Percentiles rank a stretch among this genome's conserved stretches.
phyloP scores from a whole-genome alignment of 1,140 invertebrate species.

The Nasonia vitripennis region DNA sequence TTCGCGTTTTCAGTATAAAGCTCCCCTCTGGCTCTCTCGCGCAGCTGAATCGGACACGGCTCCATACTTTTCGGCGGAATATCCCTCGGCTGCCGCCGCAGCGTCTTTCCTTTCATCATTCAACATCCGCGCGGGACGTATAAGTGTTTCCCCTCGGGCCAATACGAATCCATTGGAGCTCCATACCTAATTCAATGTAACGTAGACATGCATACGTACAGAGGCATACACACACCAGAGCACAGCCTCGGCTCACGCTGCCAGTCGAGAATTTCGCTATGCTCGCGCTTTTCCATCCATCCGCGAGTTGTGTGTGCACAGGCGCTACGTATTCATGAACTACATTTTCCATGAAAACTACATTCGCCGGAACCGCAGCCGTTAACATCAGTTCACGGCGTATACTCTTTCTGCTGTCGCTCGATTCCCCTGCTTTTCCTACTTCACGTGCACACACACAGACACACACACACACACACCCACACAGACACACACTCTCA shows the following conservation, averaged over 20 bases:
- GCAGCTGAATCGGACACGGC: constrained; percentile 24
- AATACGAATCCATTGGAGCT: constrained; percentile 61
- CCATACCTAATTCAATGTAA: constrained; percentile 67
- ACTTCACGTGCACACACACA: background rate
- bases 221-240: too few relatives aligned
- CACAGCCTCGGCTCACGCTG: background rate
- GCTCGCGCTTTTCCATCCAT: background rate
- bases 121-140: constrained; percentile 56
- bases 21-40: background rate
- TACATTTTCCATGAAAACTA: constrained; percentile 64
- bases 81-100: background rate
- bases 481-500: background rate
- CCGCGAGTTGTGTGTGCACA: background rate
- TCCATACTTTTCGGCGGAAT: constrained; percentile 62
- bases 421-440: constrained; percentile 36
- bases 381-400: constrained; percentile 49
- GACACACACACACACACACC: too few relatives aligned
- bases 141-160: constrained; percentile 55
- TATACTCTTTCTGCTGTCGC: constrained; percentile 54
- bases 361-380: constrained; percentile 60
- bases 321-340: constrained; percentile 61
- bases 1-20: constrained; percentile 35
- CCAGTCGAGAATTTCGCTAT: background rate
- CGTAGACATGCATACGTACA: constrained; percentile 49
- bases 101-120: constrained; percentile 59